Evolutionary conservation across 2,113 vertebrate genomes (phyloP), one percentile per base, ranked within the genome.

Genomic region (Pseudonaja textilis): DNA sequence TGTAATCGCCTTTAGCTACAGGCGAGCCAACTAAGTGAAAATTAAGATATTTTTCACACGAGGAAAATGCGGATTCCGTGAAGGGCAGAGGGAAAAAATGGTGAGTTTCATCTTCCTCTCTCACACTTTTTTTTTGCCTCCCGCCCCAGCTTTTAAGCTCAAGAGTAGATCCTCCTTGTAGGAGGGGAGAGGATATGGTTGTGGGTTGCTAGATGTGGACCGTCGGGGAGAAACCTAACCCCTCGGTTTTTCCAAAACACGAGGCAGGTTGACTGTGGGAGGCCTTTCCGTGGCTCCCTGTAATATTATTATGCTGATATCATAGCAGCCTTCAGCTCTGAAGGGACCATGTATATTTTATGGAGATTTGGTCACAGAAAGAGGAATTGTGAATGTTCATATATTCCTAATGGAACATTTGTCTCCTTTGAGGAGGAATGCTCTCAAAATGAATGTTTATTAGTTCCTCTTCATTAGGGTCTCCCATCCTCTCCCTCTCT

Each of bases 11-110:
- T 94, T 98, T 97, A 97, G 97, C 97, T 97, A 98, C 93, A 91
- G 95, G 95, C 97, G 92, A 92, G 93, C 97, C 96, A 97, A 97
- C 96, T 98, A 98, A 98, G 96, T 97, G 97, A 97, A 98, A 98
- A 98, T 98, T 98, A 98, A 98, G 97, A 97, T 97, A 97, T 97
- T 98, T 97, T 97, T 98, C 97, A 97, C 2, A 6, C 96, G 96
- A 94, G 93, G 92, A 97, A 98, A 98, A 97, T 95, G 50, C 2
- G 97, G 97, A 96, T 97, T 96, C 93, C 26, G 9, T 50, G 14
- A 89, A 56, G 39, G 39, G 39, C 2, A 29, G 57, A 64, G 39
- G 59, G 1, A 12, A 5, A 23, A 50, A 92, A 93, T 0, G 8
- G 89, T 94, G 93, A 94, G 90, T 92, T 93, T 93, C 55, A 54